Evolutionary conservation across 2,113 vertebrate genomes (phyloP).

Genomic region (Tragelaphus scriptus): DNA sequence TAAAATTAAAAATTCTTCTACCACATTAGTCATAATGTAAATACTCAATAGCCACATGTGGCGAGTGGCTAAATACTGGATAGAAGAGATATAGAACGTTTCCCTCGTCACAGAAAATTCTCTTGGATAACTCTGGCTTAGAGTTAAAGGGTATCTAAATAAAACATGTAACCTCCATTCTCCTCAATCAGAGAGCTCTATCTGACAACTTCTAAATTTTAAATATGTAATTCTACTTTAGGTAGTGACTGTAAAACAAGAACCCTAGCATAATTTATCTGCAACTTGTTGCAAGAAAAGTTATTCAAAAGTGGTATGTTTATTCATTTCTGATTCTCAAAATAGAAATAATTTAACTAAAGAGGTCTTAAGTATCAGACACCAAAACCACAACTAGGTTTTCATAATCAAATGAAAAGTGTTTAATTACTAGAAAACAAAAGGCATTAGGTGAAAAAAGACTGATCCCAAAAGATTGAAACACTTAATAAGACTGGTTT

Average conservation of each 20-base stretch:
- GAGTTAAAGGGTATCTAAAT: not conserved
- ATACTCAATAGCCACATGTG: not conserved
- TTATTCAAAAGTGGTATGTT: slow-evolving; percentile 13
- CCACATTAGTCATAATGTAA: not conserved
- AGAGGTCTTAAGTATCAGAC: not conserved
- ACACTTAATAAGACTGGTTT: not conserved
- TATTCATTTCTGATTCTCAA: slow-evolving; percentile 21
- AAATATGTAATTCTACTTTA: not conserved
- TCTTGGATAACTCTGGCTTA: not conserved
- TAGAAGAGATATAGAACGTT: not conserved
- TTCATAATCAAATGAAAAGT: slow-evolving; percentile 31
- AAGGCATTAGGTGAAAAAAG: not conserved
- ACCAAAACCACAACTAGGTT: slow-evolving; percentile 35
- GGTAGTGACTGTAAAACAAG: slow-evolving; percentile 18
- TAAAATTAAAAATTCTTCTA: slow-evolving; percentile 5
- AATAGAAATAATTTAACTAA: slow-evolving; percentile 42
- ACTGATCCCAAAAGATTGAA: not conserved
- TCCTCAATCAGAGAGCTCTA: not conserved
- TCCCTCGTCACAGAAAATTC: slow-evolving; percentile 17
- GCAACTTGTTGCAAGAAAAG: slow-evolving; percentile 29
- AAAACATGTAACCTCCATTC: not conserved
- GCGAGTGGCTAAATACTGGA: not conserved
- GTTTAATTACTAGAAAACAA: slow-evolving; percentile 16
- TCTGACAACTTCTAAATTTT: not conserved
- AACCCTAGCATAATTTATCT: not conserved